These are phyloP conservation scores for Hydrophis major DNA, from an alignment of 2,797 vertebrate genomes.

Conservation along the genomic window DNA sequence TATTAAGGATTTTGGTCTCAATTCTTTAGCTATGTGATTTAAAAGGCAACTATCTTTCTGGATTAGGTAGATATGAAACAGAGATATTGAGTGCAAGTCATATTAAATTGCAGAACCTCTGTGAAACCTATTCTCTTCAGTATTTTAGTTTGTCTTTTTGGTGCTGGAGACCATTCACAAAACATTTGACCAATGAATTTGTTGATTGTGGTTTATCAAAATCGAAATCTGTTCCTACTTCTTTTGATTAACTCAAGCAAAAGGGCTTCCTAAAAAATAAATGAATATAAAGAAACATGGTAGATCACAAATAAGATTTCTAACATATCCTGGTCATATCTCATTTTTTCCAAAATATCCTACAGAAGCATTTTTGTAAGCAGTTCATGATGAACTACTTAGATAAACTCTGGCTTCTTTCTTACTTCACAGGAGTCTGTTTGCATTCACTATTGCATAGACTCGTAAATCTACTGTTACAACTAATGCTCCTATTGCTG, in stretches of 20 bases:
- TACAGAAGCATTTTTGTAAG: not conserved
- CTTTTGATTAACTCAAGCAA: not conserved
- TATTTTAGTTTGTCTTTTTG: conserved; percentile 5
- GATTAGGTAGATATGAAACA: not conserved
- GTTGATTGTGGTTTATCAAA: conserved; percentile 12
- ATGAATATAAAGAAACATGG: not conserved
- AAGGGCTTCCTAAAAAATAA: conserved; percentile 34
- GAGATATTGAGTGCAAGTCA: not conserved
- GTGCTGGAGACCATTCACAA: not conserved
- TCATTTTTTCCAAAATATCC: not conserved
- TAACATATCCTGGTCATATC: not conserved
- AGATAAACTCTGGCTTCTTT: not conserved
- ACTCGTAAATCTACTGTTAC: not conserved
- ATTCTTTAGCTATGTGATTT: accelerated
- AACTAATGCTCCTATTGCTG: not conserved
- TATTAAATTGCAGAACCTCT: conserved; percentile 10
- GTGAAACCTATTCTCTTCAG: not conserved
- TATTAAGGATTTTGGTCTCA: not conserved
- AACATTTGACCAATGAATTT: not conserved
- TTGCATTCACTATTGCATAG: not conserved
- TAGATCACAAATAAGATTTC: accelerated
- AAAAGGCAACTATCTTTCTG: conserved; percentile 3
- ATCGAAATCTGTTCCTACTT: accelerated
- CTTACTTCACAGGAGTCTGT: not conserved
- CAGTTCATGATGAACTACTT: not conserved